Conservation (phyloP, 23 tunicate genomes). For the Trididemnum nubilum region DNA sequence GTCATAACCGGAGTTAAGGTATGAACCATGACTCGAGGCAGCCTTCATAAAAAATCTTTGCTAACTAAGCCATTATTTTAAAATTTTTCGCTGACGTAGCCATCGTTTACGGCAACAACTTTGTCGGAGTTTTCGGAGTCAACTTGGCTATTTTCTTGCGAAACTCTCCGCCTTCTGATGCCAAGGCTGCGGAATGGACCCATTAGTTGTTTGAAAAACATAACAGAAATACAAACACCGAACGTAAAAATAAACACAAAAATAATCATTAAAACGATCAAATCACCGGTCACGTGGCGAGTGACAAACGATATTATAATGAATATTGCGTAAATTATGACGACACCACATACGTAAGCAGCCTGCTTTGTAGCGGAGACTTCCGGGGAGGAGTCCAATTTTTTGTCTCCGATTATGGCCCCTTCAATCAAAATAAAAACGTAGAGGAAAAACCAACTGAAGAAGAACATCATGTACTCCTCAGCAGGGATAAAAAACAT, state of each 20-base stretch:
- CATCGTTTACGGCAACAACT: neutral
- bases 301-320: slow-evolving; percentile 49
- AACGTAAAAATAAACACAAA: slow-evolving; percentile 63
- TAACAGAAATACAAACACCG: slow-evolving; percentile 52
- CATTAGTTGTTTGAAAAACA: slow-evolving; percentile 73
- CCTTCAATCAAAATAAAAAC: slow-evolving; percentile 58
- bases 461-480: slow-evolving; percentile 63
- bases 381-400: neutral
- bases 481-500: slow-evolving; percentile 90
- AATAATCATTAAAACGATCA: slow-evolving; percentile 65
- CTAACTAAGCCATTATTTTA: too few species aligned
- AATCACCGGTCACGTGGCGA: slow-evolving; percentile 15
- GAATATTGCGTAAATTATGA: slow-evolving; percentile 59
- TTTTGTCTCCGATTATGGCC: slow-evolving; percentile 28
- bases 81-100: neutral
- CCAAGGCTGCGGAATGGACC: slow-evolving; percentile 53
- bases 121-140: neutral
- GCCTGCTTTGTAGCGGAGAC: slow-evolving; percentile 72
- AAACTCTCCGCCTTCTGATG: neutral
- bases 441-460: slow-evolving; percentile 80
- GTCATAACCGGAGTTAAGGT: too few species aligned
- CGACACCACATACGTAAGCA: slow-evolving; percentile 44
- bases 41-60: too few species aligned
- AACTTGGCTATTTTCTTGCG: neutral
- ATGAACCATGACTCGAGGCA: too few species aligned